Evolutionary conservation across 2,888 invertebrate species (phyloP), one percentile per base, ranked within the genome.

Genomic region (Lycocerus yunnanus): DNA sequence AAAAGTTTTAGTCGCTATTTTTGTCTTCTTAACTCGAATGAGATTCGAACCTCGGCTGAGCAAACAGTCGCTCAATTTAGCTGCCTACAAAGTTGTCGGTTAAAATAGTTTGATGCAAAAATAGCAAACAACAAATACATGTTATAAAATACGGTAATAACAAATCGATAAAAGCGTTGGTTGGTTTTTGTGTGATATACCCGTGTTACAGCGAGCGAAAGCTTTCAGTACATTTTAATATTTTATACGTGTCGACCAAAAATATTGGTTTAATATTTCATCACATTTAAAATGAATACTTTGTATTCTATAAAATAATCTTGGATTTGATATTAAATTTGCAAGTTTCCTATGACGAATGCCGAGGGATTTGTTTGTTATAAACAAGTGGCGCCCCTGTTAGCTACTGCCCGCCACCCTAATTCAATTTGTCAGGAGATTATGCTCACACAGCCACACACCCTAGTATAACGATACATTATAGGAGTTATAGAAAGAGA

Each of bases 351-450:
- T 84, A 85, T 86, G 86, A 86, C 86, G 85, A 81, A 82, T 81
- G 78, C 75, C 77, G 71, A 74, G 79, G 81, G 79, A 79, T 81
- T 85, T 86, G 85, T 87, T 87, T 87, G 86, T 85, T 86, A 86
- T 86, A 86, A 86, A 86, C 86, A 87, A 87, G 86, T 86, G 86
- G 85, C 85, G 85, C 85, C 85, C 85, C 84, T 84, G 80, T 43
- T 81, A 82, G 83, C 82, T 83, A 83, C 83, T 82, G 83, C 83
- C 83, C 85, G 84, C 85, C 80, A 78, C 83, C 86, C 87, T 87
- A 87, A 87, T 87, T 87, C 87, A 87, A 87, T 87, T 87, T 87
- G 87, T 87, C 87, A 87, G 86, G 86, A 87, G 87, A 87, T 87
- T 87, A 87, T 87, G 84, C 85, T 85, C 81, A 85, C 85, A 84